Evolutionary conservation across 1,140 invertebrate species (phyloP).

Genomic region (Limonius californicus): DNA sequence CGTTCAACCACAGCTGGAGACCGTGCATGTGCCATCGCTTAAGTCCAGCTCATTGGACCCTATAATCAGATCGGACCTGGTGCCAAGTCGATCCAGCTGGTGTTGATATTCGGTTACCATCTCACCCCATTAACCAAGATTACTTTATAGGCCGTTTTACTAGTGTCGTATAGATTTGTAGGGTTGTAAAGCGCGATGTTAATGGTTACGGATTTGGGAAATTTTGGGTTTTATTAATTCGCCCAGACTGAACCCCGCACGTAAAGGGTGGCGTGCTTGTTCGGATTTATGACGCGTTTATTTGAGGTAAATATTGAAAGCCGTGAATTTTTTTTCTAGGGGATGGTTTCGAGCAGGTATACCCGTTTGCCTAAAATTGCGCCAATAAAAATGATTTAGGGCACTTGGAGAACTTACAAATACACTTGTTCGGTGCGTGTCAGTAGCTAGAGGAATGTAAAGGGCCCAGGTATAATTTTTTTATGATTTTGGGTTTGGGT

Average conservation of each 20-base stretch:
- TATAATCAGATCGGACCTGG: slow-evolving; percentile 26
- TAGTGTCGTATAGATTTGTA: slow-evolving; percentile 1
- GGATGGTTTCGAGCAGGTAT: too few species aligned
- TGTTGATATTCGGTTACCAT: slow-evolving; percentile 21
- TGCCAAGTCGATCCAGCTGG: slow-evolving; percentile 20
- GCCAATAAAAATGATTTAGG: too few species aligned
- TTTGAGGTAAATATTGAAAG: not conserved
- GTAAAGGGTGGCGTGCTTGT: not conserved
- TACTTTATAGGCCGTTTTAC: slow-evolving; percentile 18
- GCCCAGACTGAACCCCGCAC: not conserved
- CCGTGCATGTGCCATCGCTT: slow-evolving; percentile 61
- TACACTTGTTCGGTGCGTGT: too few species aligned
- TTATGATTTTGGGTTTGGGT: too few species aligned
- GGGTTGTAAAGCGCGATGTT: slow-evolving; percentile 5
- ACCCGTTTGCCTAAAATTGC: too few species aligned
- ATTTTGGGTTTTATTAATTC: slow-evolving; percentile 5
- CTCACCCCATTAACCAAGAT: slow-evolving; percentile 24
- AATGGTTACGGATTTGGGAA: not conserved
- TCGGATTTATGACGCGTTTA: not conserved
- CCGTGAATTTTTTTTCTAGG: too few species aligned
- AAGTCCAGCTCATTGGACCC: slow-evolving; percentile 45
- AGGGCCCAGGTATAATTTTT: too few species aligned
- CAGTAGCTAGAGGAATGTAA: too few species aligned
- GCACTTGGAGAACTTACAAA: too few species aligned
- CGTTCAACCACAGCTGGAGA: slow-evolving; percentile 12